Evolutionary conservation across 2,888 invertebrate species (phyloP).

Genomic region (Andrena dorsata): DNA sequence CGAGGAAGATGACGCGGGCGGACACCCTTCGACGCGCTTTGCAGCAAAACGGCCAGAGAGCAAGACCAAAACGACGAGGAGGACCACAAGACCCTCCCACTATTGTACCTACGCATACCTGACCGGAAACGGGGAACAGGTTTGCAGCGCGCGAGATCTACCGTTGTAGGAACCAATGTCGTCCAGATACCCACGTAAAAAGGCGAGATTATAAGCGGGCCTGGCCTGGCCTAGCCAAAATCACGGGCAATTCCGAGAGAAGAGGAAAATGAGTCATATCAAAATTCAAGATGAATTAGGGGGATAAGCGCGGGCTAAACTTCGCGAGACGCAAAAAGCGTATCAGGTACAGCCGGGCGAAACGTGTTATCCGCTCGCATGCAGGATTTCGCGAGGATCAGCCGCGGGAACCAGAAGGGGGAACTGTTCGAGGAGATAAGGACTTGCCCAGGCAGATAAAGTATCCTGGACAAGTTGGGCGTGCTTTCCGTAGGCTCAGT

Average conservation of each 20-base stretch:
- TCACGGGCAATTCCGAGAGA: background rate
- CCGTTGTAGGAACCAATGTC: slow-evolving; percentile 20
- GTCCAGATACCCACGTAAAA: slow-evolving; percentile 30
- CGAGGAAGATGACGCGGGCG: background rate
- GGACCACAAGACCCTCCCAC: slow-evolving; percentile 8
- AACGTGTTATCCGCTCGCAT: background rate
- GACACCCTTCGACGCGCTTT: slow-evolving; percentile 22
- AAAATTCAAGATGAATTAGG: slow-evolving; percentile 22
- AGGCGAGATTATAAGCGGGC: background rate
- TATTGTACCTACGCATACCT: slow-evolving; percentile 42
- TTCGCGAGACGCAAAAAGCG: slow-evolving; percentile 45
- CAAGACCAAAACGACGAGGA: slow-evolving; percentile 33
- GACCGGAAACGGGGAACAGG: slow-evolving; percentile 50
- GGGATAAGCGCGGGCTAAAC: slow-evolving; percentile 23
- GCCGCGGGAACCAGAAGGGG: background rate
- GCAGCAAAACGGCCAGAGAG: slow-evolving; percentile 18
- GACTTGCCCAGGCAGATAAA: slow-evolving; percentile 1
- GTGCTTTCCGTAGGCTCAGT: background rate
- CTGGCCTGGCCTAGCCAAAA: background rate
- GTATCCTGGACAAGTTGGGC: background rate
- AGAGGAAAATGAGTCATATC: slow-evolving; percentile 13
- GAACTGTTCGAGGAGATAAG: background rate
- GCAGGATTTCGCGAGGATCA: slow-evolving; percentile 5
- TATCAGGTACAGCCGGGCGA: slow-evolving; percentile 14
- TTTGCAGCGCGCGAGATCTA: slow-evolving; percentile 32